Evolutionary conservation across 2,113 vertebrate genomes (phyloP), one percentile per base, ranked within the genome.

Genomic region (Passerina amoena): DNA sequence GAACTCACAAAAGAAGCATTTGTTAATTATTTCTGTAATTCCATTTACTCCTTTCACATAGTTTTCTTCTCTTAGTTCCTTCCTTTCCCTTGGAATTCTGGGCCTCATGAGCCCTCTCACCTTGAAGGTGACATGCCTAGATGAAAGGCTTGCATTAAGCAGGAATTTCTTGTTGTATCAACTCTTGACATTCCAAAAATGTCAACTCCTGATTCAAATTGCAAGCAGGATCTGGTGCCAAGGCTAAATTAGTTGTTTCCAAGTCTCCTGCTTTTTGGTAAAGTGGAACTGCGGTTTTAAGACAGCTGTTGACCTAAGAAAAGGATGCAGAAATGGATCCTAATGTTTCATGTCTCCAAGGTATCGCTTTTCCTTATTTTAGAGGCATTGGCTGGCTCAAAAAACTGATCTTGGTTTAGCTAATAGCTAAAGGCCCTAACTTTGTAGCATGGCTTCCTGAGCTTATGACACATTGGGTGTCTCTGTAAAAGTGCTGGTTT

Each of bases 101-200:
- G 54, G 54, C 75, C 45, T 77, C 14, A 2, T 18, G 35, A 77
- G 37, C 71, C 0, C 0, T 90, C 30, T 92, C 79, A 63, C 76
- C 63, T 72, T 13, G 24, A 91, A 77, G 89, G 38, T 83, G 90
- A 86, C 90, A 13, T 83, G 44, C 68, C 72, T 93, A 72, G 90
- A 93, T 95, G 59, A 95, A 96, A 96, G 77, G 53, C 59, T 89
- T 77, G 30, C 73, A 80, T 94, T 94, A 87, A 94, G 85, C 33
- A 63, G 63, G 71, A 92, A 80, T 85, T 92, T 80, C 84, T 79
- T 91, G 61, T 91, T 91, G 17, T 54, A 38, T 92, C 85, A 87
- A 78, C 78, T 92, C 85, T 63, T 71, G 82, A 88, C 91, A 87
- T 82, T 90, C 88, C 70, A 78, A 84, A 91, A 95, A 79, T 65